Evolutionary conservation across 30 jellyfish, hydroid and myxozoan species (phyloP), one percentile per base, ranked within the genome.

Genomic region (Rhopilema esculentum): DNA sequence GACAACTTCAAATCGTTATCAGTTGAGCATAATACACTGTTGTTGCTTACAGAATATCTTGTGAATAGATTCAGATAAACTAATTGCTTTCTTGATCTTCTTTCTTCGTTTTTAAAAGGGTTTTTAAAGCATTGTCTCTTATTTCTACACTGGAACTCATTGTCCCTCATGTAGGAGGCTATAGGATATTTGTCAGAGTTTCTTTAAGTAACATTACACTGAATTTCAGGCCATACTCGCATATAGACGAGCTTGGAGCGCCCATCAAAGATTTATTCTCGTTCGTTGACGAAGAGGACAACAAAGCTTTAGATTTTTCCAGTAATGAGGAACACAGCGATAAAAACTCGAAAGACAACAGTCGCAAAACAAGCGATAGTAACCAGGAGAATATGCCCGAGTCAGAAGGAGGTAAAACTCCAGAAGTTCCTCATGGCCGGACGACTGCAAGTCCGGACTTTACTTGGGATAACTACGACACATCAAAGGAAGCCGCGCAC

Each of bases 211-310:
- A 4, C 8, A n/a, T 63, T 7, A 24, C 72, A 2, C 8, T 63
- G 17, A 7, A 8, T 70, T 71, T 16, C 27, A 85, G 94, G 66
- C 94, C 94, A 20, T 85, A 85, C 74, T 25, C 94, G 24, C 52
- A 33, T 4, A 30, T 85, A 15, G 88, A 77, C 26, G 94, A 85
- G 67, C 88, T 85, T 21, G 75, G 82, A n/a, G 83, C 26, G 33
- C 84, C 91, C n/a, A 40, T 82, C 70, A 62, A 87, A 24, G 94
- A 85, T 22, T 33, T 85, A 82, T 75, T 85, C 75, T 80, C 88
- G 0, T 85, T 85, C 40, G 62, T 85, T 48, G 88, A 85, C 31
- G 88, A 74, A 23, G 94, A 85, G 65, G 88, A 85, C 16, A 49
- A 66, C 23, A 31, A 66, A 26, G 51, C 51, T 6, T 6, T 40